Percentiles rank a stretch among this genome's conserved stretches.
Evolutionary conservation across 2,888 invertebrate species (phyloP).

Genomic region (Atethmia centrago): DNA sequence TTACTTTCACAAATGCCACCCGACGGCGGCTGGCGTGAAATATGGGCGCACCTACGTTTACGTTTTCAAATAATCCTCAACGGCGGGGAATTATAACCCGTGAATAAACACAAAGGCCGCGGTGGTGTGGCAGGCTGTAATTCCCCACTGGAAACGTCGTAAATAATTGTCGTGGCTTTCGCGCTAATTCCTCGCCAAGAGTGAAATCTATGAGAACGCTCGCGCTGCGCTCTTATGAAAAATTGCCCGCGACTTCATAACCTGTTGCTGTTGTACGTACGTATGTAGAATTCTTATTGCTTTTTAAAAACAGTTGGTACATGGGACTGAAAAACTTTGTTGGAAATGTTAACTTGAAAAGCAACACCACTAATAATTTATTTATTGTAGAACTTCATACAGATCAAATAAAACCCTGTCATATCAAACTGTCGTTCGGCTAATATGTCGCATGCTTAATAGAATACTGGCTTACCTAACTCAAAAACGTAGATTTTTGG

Average conservation of each 20-base stretch:
- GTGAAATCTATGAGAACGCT: conserved; percentile 82
- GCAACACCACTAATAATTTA: conserved; percentile 2
- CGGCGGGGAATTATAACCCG: conserved; percentile 84
- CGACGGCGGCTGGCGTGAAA: conserved; percentile 79
- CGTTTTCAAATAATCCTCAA: conserved; percentile 85
- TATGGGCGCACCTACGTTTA: conserved; percentile 84
- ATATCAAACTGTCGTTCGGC: conserved; percentile 12
- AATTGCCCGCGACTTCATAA: conserved; percentile 68
- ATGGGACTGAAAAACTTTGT: conserved; percentile 8
- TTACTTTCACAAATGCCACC: conserved; percentile 84
- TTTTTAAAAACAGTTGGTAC: conserved; percentile 23
- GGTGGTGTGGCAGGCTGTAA: conserved; percentile 77
- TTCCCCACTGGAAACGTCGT: conserved; percentile 81
- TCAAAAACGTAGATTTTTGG: no score
- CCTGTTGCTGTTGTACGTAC: conserved; percentile 55
- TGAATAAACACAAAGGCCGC: conserved; percentile 85
- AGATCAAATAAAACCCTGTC: not conserved
- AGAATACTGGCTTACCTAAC: no score
- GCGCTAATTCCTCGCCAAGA: conserved; percentile 81
- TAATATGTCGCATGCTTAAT: no score
- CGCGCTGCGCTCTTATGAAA: conserved; percentile 72
- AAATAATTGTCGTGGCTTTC: conserved; percentile 86
- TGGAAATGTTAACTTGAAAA: conserved; percentile 15
- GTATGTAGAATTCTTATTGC: conserved; percentile 50
- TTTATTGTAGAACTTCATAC: conserved; percentile 15